These are phyloP conservation scores for Amorpha juglandis DNA, from an alignment of 2,888 invertebrate genomes.

Conservation along the genomic window DNA sequence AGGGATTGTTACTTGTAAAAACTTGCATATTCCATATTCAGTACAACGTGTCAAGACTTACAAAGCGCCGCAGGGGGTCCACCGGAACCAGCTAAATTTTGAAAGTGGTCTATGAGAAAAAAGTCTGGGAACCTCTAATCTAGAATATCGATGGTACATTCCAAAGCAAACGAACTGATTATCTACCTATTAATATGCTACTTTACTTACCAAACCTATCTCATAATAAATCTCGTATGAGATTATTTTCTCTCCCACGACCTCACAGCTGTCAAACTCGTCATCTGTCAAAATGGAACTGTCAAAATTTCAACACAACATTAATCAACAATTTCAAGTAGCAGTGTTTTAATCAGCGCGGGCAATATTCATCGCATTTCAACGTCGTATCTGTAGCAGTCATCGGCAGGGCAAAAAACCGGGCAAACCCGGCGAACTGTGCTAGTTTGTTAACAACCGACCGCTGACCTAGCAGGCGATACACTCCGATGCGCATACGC, in stretches of 20 bases:
- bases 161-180: too few species aligned
- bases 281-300: slow-evolving; percentile 25
- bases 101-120: too few species aligned
- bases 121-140: too few species aligned
- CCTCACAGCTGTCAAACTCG: slow-evolving; percentile 15
- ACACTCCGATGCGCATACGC: slow-evolving; percentile 71
- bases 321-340: slow-evolving; percentile 44
- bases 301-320: slow-evolving; percentile 19
- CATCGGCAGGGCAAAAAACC: slow-evolving; percentile 46
- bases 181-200: too few species aligned
- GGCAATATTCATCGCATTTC: slow-evolving; percentile 20
- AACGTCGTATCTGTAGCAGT: slow-evolving; percentile 13
- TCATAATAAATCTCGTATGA: neutral
- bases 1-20: too few species aligned
- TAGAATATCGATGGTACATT: too few species aligned
- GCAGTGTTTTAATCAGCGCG: slow-evolving; percentile 34
- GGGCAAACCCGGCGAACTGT: slow-evolving; percentile 52
- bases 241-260: slow-evolving; percentile 8
- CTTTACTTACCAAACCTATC: neutral
- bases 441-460: slow-evolving; percentile 63
- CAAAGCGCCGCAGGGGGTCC: too few species aligned
- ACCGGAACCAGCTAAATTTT: too few species aligned
- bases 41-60: too few species aligned
- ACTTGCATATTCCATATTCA: too few species aligned
- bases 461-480: slow-evolving; percentile 75